Evolutionary conservation across 2,113 vertebrate genomes (phyloP).

Genomic region (Xiphophorus maculatus): DNA sequence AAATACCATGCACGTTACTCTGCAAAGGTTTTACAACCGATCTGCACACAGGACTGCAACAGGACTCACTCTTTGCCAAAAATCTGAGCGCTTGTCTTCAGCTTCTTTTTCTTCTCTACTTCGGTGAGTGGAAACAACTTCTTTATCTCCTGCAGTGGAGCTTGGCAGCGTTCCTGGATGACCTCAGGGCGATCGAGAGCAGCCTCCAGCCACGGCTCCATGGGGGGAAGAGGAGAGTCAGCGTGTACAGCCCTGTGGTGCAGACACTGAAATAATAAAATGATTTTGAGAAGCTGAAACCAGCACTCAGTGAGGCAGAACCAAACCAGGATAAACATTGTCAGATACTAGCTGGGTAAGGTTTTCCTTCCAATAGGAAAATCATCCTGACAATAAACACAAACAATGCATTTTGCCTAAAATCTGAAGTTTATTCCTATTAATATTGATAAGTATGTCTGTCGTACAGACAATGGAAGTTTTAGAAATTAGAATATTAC

Average conservation of each 20-base stretch:
- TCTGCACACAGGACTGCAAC: not conserved
- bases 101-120: slow-evolving; percentile 87
- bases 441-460: no score
- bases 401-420: no score
- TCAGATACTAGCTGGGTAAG: not conserved
- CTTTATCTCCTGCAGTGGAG: slow-evolving; percentile 85
- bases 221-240: slow-evolving; percentile 81
- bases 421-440: no score
- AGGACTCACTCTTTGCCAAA: slow-evolving; percentile 86
- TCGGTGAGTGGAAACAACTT: slow-evolving; percentile 87
- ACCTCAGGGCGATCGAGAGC: slow-evolving; percentile 83
- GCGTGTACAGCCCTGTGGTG: slow-evolving; percentile 89
- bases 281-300: slow-evolving; percentile 3
- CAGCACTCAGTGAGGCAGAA: not conserved
- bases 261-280: slow-evolving; percentile 83
- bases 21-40: not conserved
- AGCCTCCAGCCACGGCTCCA: slow-evolving; percentile 84
- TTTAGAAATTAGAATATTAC: no score
- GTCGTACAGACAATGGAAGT: no score
- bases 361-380: not conserved
- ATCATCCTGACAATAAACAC: not conserved
- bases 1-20: not conserved
- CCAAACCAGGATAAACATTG: not conserved
- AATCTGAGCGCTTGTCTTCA: slow-evolving; percentile 88
- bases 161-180: slow-evolving; percentile 80